Base-by-base conservation (phyloP, 2,113 vertebrate species). In the Prochilodus magdalenae region DNA sequence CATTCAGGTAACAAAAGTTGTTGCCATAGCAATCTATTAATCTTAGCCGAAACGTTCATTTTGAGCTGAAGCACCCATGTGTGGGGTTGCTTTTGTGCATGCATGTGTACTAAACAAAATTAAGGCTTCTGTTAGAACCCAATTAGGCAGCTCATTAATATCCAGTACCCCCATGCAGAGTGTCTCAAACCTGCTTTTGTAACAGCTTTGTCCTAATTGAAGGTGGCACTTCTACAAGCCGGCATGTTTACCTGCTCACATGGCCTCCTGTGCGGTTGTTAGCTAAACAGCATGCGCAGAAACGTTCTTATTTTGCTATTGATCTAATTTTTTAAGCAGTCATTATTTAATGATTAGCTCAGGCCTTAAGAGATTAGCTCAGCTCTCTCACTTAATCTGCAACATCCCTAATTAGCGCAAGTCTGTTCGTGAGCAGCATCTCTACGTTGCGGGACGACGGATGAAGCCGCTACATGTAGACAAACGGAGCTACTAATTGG, bases 361-460 rank as follows among this genome's bases (percentile, higher is more conserved):
- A 75, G 49, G 18, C 80, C 47, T 82, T 33, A 47, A 73, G 30
- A 81, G 72, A 84, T 84, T 57, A 83, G 60, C 33, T 30, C 24
- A 53, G n/a, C n/a, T 75, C 69, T 72, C 79, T 14, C 26, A 36
- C 72, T 66, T 81, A 77, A 86, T 85, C 80, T 74, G 79, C 77
- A 79, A 70, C 80, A 40, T 55, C 60, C 29, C 67, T 82, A 85
- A 89, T 87, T 87, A 80, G 60, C 72, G 44, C 70, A n/a, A 5
- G 1, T 65, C 69, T 33, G 27, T 86, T 79, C 81, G 84, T 57
- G 22, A 47, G 73, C 57, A 47, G 44, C 40, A 59, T 69, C 59
- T 29, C 62, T 75, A 53, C 62, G 40, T n/a, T 33, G 27, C 18
- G 51, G 5, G 47, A 65, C 72, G 70, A 71, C 77, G 77, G 65